Evolutionary conservation across 2,113 vertebrate genomes (phyloP), one percentile per base, ranked within the genome.

Genomic region (Panurus biarmicus): DNA sequence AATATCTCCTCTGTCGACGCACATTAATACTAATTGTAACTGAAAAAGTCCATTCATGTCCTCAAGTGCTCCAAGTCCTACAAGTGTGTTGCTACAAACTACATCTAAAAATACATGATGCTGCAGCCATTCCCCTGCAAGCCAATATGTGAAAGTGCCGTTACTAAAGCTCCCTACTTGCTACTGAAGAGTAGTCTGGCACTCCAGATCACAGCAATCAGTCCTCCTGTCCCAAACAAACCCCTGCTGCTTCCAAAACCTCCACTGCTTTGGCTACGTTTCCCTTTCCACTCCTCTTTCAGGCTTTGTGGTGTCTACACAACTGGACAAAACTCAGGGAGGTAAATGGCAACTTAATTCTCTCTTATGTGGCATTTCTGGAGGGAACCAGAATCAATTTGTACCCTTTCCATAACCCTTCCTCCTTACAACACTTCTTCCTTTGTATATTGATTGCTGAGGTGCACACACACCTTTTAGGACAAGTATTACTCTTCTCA

Each of bases 201-300:
- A 74, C 56, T 70, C 36, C 45, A 74, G 20, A 48, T 19, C 36
- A 33, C 2, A 5, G 7, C 36, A 24, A 14, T 50, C 61, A 70
- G 38, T 13, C 25, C 11, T 87, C 15, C 51, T 50, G 57, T 24
- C 66, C 28, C 42, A 31, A 72, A 61, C 6, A 19, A 25, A 35
- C 18, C 40, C 26, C 13, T 8, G 36, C 2, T 25, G 25, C 29
- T 69, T 69, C 42, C 2, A 2, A 86, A 66, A 25, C 9, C 22
- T 53, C 54, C 17, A 8, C 25, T 54, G 14, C 26, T 36, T n/a
- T 8, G 8, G 29, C 25, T 40, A 36, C 0, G 0, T 48, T 51
- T 72, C 50, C 60, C 38, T 61, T 56, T 20, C n/a, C 28, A 21
- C 3, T 45, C 19, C 26, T 60, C 42, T 33, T 62, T 12, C 45